Evolutionary conservation across 1,140 invertebrate genomes (phyloP), one percentile per base, ranked within the genome.

Genomic region (Chrysopa pallens): DNA sequence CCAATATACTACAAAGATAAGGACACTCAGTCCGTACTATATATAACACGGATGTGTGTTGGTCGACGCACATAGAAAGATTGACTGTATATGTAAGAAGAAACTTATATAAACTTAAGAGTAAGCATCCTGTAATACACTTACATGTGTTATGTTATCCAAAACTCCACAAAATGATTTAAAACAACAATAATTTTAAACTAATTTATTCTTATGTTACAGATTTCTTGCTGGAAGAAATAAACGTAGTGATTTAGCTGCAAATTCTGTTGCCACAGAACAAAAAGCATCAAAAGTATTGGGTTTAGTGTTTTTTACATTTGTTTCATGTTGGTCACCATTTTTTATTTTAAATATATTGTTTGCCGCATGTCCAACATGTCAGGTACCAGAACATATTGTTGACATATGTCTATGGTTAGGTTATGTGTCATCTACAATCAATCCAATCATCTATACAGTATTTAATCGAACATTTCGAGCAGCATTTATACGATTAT

Each of bases 271-370:
- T 1, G 79, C 80, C 13, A 84, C 80, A 7, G 83, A 87, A 52
- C 81, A 86, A 56, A 86, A 86, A 53, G 82, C 82, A 0, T 80
- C 78, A 44, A 86, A 86, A 60, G 78, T 89, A 0, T 65, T 91
- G 1, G 86, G 86, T 1, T 61, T 91, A 3, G 85, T 92, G 0
- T 92, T 92, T 61, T 84, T 86, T 61, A 85, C 83, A 0, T 92
- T 92, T 57, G 86, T 91, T 9, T 62, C 89, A 5, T 88, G 86
- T 54, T 92, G 88, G 88, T 73, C 83, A 2, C 87, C 88, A 1
- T 92, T 92, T 61, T 92, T 92, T 61, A 65, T 85, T 17, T 64
- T 87, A 35, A 91, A 92, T 61, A 80, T 89, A 11, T 58, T 86
- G 8, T 82, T 84, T 48, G 82, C 80, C 6, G 70, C 78, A 1